Evolutionary conservation across 2,113 vertebrate species (phyloP).

Genomic region (Pimephales promelas): DNA sequence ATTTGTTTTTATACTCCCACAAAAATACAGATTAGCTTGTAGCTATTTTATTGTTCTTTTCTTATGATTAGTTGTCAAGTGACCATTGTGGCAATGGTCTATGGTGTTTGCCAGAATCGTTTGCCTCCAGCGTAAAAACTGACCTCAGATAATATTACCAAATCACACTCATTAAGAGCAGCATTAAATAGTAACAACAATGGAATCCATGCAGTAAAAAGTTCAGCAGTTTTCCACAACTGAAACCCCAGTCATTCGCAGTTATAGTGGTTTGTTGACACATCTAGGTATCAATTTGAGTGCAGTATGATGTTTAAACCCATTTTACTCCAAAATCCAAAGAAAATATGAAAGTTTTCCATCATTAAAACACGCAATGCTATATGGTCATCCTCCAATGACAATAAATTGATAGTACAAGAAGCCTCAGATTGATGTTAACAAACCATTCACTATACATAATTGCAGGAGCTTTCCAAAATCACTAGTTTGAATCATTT

Average conservation of each 20-base stretch:
- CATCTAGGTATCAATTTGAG: not conserved
- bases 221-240: not conserved
- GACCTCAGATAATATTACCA: not conserved
- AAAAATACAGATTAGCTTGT: constrained; percentile 11
- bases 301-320: not conserved
- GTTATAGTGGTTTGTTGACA: not conserved
- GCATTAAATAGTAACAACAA: not conserved
- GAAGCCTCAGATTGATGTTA: not conserved
- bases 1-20: constrained; percentile 28
- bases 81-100: constrained; percentile 26
- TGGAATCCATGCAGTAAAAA: not conserved
- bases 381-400: not conserved
- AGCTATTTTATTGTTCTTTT: constrained; percentile 29
- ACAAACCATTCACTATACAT: not conserved
- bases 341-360: not conserved
- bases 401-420: not conserved
- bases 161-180: constrained; percentile 5
- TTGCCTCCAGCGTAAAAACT: not conserved
- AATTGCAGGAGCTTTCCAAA: not conserved
- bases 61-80: constrained; percentile 31
- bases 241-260: not conserved
- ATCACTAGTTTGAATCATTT: not conserved
- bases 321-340: not conserved
- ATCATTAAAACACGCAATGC: not conserved
- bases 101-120: not conserved